A percentile compares a stretch with the other conserved stretches of the same genome.
These are phyloP conservation scores for Gobio occitaniae DNA, from an alignment of 2,797 vertebrate species.

Conservation along the genomic window DNA sequence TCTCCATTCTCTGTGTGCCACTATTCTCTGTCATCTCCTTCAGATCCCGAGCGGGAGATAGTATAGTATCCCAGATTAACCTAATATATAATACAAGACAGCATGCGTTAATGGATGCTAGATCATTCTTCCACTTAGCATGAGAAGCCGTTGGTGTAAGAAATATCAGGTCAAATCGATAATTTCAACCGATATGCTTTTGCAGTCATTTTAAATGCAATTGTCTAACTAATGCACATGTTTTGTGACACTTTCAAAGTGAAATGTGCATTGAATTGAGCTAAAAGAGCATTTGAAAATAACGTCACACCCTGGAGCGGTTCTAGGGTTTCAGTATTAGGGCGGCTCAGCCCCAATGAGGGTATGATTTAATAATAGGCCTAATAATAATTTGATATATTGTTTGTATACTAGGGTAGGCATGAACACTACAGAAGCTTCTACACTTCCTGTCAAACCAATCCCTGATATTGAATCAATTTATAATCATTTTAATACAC, in stretches of 20 bases:
- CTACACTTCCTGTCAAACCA: too few relatives aligned
- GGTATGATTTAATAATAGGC: too few relatives aligned
- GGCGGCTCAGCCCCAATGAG: too few relatives aligned
- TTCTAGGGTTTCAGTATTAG: too few relatives aligned
- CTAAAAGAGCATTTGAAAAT: background rate
- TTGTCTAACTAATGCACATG: background rate
- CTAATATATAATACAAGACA: background rate
- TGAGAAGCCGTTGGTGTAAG: background rate
- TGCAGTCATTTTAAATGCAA: background rate
- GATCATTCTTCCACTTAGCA: background rate
- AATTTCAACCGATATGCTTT: background rate
- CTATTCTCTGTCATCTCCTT: background rate
- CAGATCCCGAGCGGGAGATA: background rate
- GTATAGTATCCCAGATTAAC: background rate
- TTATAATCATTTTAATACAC: too few relatives aligned
- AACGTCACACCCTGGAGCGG: background rate
- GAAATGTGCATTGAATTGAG: background rate
- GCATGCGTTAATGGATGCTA: background rate
- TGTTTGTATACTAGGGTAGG: too few relatives aligned
- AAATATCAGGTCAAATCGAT: background rate
- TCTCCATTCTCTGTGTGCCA: background rate
- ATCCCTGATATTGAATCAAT: too few relatives aligned
- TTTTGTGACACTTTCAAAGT: background rate
- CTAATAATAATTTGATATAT: too few relatives aligned
- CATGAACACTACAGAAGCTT: too few relatives aligned